phyloP scores from a whole-genome alignment of 2,113 vertebrate species.

The Eurystomus gularis region DNA sequence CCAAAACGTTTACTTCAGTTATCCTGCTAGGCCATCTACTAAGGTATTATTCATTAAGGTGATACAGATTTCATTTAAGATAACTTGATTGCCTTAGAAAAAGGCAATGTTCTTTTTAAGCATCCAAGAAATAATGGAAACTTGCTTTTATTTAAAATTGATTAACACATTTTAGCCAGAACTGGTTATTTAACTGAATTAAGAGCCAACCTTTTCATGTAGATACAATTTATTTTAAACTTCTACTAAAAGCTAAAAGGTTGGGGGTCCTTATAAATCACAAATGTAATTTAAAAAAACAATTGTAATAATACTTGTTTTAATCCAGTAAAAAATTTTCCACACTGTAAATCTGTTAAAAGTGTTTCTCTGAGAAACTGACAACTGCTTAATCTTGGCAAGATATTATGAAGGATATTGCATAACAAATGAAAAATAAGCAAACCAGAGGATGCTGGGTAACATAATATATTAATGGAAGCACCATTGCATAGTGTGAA shows the following conservation, averaged over 20 bases:
- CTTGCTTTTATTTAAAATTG: neutral
- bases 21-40: constrained; percentile 81
- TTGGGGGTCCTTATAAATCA: neutral
- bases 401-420: neutral
- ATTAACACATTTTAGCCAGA: neutral
- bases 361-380: neutral
- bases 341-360: neutral
- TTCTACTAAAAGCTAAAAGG: neutral
- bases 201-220: neutral
- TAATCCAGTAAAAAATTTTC: neutral
- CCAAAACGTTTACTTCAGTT: constrained; percentile 83
- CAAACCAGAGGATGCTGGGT: neutral
- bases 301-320: neutral
- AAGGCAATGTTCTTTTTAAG: too few species aligned
- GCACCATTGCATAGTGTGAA: neutral
- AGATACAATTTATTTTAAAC: neutral
- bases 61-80: neutral
- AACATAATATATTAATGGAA: neutral
- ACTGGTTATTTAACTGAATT: neutral
- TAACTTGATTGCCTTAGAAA: neutral
- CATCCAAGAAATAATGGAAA: neutral
- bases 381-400: neutral
- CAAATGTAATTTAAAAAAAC: neutral
- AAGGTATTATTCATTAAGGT: constrained; percentile 68
- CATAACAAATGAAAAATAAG: neutral